A percentile compares a stretch with the other conserved stretches of the same genome.
Evolutionary conservation across 2,888 invertebrate species (phyloP).

Genomic region (Synergus itoensis): DNA sequence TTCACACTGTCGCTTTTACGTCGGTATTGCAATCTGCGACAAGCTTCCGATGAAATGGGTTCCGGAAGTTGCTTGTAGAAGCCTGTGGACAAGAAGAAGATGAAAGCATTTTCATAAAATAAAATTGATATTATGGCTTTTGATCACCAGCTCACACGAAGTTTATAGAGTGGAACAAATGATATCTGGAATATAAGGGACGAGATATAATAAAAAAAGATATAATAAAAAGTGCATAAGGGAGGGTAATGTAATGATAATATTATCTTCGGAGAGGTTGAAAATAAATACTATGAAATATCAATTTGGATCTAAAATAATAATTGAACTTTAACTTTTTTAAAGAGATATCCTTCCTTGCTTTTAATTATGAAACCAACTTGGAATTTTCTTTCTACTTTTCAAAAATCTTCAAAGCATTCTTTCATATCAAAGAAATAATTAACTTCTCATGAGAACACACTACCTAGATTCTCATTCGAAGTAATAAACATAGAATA

Average conservation of each 20-base stretch:
- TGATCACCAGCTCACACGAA: neutral
- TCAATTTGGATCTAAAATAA: no score
- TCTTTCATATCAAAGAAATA: constrained; percentile 9
- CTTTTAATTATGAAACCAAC: constrained; percentile 6
- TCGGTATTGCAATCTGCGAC: constrained; percentile 81
- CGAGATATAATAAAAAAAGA: neutral
- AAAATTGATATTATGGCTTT: constrained; percentile 49
- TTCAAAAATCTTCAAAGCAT: constrained; percentile 3
- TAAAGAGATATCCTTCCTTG: neutral
- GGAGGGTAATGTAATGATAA: neutral
- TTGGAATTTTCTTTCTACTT: constrained; percentile 4
- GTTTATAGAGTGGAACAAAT: constrained; percentile 1
- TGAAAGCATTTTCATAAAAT: constrained; percentile 31
- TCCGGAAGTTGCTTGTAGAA: constrained; percentile 83
- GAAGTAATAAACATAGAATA: neutral
- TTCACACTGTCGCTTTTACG: constrained; percentile 82
- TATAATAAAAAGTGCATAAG: neutral
- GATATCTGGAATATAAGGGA: neutral
- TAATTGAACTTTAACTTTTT: neutral
- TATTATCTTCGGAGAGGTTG: no score
- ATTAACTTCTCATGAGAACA: constrained; percentile 11
- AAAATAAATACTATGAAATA: no score
- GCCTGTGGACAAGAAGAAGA: constrained; percentile 75
- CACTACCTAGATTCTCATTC: neutral
- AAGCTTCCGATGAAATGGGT: constrained; percentile 80